A percentile compares a stretch with the other conserved stretches of the same genome.
Evolutionary conservation across 2,113 vertebrate genomes (phyloP).

Genomic region (Ahaetulla prasina): DNA sequence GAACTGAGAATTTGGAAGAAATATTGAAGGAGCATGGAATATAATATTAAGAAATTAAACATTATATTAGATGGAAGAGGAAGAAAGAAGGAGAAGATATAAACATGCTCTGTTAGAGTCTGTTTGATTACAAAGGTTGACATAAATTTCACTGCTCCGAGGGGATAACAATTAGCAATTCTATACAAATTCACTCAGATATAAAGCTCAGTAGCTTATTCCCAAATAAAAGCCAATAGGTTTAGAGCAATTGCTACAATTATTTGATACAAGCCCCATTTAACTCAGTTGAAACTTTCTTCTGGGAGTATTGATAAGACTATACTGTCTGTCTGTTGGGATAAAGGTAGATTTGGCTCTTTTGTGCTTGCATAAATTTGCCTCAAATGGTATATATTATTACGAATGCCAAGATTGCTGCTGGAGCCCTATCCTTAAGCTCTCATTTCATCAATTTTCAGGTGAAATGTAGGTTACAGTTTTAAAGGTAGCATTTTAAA

Average conservation of each 20-base stretch:
- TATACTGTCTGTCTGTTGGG: neutral
- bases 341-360: neutral
- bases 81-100: neutral
- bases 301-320: neutral
- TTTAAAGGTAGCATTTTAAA: neutral
- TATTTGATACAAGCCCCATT: neutral
- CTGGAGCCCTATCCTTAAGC: neutral
- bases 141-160: neutral
- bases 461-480: neutral
- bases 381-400: neutral
- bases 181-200: neutral
- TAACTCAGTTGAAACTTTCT: neutral
- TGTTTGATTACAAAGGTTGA: neutral
- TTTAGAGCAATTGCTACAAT: neutral
- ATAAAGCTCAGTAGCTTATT: neutral
- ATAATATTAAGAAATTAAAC: neutral
- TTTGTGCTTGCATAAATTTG: neutral
- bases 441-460: neutral
- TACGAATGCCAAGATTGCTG: neutral
- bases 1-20: neutral
- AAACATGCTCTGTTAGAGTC: neutral
- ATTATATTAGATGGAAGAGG: neutral
- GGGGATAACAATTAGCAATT: neutral
- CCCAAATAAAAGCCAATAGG: neutral
- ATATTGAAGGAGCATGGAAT: neutral